Evolutionary conservation across 2,888 invertebrate species (phyloP).

Genomic region (Rugalucina vietnamica): DNA sequence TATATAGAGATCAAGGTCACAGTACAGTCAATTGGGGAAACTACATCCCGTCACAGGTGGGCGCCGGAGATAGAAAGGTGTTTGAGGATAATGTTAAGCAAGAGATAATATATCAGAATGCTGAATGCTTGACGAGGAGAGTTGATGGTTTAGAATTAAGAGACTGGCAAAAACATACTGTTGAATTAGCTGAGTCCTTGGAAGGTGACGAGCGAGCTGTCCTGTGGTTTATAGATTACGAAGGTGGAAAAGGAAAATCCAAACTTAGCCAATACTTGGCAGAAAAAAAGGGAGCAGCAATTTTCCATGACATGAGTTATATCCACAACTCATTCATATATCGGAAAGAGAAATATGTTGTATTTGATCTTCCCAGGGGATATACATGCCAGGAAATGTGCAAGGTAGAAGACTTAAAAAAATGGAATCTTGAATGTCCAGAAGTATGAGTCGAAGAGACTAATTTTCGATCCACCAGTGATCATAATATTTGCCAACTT

Average conservation of each 20-base stretch:
- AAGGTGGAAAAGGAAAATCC: not conserved
- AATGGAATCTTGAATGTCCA: not conserved
- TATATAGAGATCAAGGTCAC: not conserved
- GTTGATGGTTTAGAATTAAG: not conserved
- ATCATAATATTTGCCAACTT: not conserved
- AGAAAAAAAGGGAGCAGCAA: not conserved
- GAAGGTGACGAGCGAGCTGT: not conserved
- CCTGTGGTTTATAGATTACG: not conserved
- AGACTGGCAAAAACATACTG: not conserved
- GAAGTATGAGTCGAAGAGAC: not conserved
- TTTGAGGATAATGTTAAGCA: too few relatives aligned
- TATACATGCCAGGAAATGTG: not conserved
- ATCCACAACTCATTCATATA: not conserved
- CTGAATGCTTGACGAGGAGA: not conserved
- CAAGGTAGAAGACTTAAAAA: not conserved
- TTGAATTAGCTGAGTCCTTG: not conserved
- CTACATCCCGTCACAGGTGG: too few relatives aligned
- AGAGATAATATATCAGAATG: not conserved
- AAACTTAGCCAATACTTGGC: not conserved
- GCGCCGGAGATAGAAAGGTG: too few relatives aligned
- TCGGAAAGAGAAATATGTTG: not conserved
- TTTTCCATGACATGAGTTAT: not conserved
- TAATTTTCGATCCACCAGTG: not conserved
- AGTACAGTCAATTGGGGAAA: not conserved
- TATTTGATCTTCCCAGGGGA: not conserved